Evolutionary conservation across 2,113 vertebrate species (phyloP).

Genomic region (Poecile atricapillus): DNA sequence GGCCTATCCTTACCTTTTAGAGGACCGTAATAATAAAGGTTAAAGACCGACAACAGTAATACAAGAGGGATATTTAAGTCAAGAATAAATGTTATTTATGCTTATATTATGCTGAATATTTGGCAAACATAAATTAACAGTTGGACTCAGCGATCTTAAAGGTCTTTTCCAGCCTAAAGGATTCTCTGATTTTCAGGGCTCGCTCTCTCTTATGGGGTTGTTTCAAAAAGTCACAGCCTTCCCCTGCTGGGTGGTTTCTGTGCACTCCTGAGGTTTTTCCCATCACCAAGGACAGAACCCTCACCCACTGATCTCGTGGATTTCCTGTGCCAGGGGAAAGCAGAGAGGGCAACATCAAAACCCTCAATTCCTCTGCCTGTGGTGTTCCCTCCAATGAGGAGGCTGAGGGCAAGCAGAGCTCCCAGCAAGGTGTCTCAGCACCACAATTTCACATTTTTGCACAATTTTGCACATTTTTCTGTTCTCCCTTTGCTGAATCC

Average conservation of each 20-base stretch:
- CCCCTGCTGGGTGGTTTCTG: not conserved
- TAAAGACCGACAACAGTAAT: not conserved
- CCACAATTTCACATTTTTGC: not conserved
- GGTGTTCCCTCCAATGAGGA: fast-evolving
- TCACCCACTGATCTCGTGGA: fast-evolving
- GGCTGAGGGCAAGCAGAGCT: not conserved
- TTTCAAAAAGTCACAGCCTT: not conserved
- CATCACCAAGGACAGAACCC: not conserved
- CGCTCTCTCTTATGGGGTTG: not conserved
- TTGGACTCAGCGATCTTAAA: not conserved
- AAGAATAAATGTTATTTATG: not conserved
- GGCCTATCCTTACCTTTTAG: not conserved
- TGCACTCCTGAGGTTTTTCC: not conserved
- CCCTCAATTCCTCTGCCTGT: not conserved
- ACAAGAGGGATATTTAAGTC: not conserved
- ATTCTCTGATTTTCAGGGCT: not conserved
- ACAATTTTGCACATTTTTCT: not conserved
- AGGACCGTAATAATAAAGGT: not conserved
- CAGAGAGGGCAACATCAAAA: not conserved
- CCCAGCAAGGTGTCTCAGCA: not conserved
- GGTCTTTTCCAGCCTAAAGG: not conserved
- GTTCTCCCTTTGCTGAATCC: not conserved
- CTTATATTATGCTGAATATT: not conserved
- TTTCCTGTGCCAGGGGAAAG: not conserved
- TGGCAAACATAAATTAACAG: not conserved